phyloP scores from a whole-genome alignment of 2,797 vertebrate species.

The Clarias pachynema region DNA sequence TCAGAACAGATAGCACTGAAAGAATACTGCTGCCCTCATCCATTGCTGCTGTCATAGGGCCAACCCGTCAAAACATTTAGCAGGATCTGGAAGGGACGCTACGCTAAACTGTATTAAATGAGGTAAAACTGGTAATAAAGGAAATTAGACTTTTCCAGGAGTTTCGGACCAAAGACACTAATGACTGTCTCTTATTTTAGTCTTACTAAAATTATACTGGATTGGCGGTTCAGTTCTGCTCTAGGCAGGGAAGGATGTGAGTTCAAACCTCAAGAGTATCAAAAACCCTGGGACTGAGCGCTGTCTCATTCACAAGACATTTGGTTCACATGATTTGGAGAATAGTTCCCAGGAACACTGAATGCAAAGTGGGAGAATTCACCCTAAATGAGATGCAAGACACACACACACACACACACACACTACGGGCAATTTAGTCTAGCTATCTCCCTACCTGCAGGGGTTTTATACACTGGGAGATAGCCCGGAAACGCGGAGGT shows the following conservation, averaged over 20 bases:
- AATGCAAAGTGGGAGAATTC: neutral
- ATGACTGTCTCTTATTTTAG: neutral
- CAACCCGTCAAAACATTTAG: neutral
- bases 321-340: neutral
- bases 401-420: neutral
- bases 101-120: neutral
- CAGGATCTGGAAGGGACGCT: neutral
- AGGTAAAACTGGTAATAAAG: neutral
- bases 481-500: neutral
- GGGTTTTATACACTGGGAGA: neutral
- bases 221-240: neutral
- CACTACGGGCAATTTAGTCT: neutral
- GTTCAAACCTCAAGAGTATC: neutral
- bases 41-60: slow-evolving; percentile 51
- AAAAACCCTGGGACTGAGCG: neutral
- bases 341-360: neutral
- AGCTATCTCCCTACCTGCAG: neutral
- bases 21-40: slow-evolving; percentile 76
- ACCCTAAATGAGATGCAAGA: neutral
- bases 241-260: neutral
- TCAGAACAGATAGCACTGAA: slow-evolving; percentile 74
- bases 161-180: neutral
- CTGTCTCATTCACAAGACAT: neutral
- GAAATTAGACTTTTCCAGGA: neutral
- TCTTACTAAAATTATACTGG: neutral